Base-by-base conservation (phyloP, 2,888 invertebrate species). In the Barypeithes pellucidus region DNA sequence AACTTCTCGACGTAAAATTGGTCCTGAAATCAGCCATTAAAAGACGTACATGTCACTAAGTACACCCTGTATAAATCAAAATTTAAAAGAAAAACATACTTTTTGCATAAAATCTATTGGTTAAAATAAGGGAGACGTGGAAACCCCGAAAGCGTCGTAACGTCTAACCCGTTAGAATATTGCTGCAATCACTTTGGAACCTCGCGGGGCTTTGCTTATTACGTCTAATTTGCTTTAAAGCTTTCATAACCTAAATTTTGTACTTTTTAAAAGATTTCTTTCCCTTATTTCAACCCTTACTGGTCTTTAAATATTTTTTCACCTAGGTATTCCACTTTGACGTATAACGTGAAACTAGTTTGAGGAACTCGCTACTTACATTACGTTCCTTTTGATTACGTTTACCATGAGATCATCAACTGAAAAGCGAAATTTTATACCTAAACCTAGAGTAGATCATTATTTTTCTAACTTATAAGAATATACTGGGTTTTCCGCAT, bases 291-390 rank as follows among this genome's bases (percentile, higher is more conserved):
- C 36, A 65, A 60, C 71, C 59, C 39, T 20, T 39, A 66, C 22
- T 18, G 14, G 43, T 36, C 52, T 43, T 45, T 50, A 12, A 29
- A 59, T 59, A 29, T 29, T 24, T 8, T 61, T n/a, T 29, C 3
- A 61, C 45, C 45, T 16, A 54, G 20, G 59, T 52, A 54, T 41
- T 66, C 59, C 50, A 69, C 50, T 80, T 78, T 80, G 77, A 78
- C 81, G 83, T 79, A 82, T 79, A 79, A 82, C 81, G 84, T 80
- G 83, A 84, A 84, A 84, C 84, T 84, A 84, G 82, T 75, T 77
- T 81, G 77, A 80, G 80, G 79, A 79, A 77, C 75, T 70, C 66
- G 72, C 63, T 76, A 67, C 54, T 52, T 50, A 70, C 43, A 33
- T 33, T 16, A 63, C 68, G 73, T 77, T 79, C 79, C 74, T 82